Evolutionary conservation across 2,797 vertebrate species (phyloP), one percentile per base, ranked within the genome.

Genomic region (Cygnus olor): DNA sequence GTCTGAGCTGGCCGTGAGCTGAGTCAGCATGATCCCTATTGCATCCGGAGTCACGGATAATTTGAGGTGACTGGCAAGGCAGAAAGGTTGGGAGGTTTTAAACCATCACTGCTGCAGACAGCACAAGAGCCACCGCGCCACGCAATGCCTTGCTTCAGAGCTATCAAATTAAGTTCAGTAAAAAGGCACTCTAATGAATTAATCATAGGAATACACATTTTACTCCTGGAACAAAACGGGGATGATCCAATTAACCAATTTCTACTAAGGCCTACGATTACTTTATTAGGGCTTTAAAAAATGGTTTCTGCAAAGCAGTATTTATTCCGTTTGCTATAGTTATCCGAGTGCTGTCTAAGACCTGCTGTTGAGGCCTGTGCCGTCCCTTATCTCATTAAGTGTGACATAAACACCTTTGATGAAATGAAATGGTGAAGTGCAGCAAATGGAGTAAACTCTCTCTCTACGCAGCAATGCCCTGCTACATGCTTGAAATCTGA

Each of bases 341-440:
- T 95, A 97, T 96, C 90, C 89, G 96, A 85, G 88, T 56, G 89
- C 80, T 88, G 60, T 89, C 91, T 95, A 71, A 95, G 88, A 70
- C 77, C 78, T 68, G 80, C 88, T 61, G 51, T 57, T 87, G 91
- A 95, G 88, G 68, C 45, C 71, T 87, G 47, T 78, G 28, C 68
- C 96, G 89, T 95, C 93, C 95, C 87, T 96, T 96, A 95, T 96
- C 95, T 96, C 96, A 96, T 97, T 98, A 97, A 96, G 88, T 54
- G 90, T 95, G 77, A 84, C 79, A 97, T 94, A 97, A 97, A 97
- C 96, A 95, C 95, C 92, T 97, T 90, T 94, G 96, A 98, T 95
- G 90, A 97, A 97, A 98, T 96, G 94, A 96, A 98, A 97, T 83
- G 88, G 78, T 91, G 73, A 97, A 93, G 93, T 91, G 71, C 60